These are phyloP conservation scores for Mormyrops attenuatus DNA, from an alignment of 2,797 vertebrate species.

Conservation along the genomic window DNA sequence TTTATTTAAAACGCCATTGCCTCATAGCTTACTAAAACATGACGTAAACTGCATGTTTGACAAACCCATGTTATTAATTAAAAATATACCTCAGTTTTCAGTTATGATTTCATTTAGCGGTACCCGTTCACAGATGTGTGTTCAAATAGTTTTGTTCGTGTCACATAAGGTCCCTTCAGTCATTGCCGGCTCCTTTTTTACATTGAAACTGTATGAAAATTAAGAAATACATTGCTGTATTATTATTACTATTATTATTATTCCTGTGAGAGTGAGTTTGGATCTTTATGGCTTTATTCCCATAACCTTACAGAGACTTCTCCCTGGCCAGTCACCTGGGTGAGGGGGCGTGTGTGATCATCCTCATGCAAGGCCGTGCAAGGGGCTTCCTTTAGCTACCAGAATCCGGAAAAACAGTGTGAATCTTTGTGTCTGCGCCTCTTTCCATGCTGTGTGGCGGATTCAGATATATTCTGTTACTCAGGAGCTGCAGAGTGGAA, in stretches of 20 bases:
- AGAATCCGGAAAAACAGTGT: not conserved
- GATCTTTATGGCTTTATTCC: not conserved
- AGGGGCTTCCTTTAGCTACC: not conserved
- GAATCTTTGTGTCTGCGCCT: not conserved
- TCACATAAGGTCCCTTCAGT: not conserved
- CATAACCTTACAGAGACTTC: not conserved
- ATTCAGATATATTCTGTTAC: not conserved
- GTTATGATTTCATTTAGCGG: not conserved
- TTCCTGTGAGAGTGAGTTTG: not conserved
- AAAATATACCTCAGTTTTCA: not conserved
- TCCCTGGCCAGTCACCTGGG: not conserved
- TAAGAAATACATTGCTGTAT: not conserved
- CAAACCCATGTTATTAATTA: not conserved
- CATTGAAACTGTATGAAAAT: not conserved
- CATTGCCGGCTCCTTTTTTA: not conserved
- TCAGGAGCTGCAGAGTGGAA: not conserved
- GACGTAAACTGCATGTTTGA: not conserved
- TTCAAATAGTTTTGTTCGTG: not conserved
- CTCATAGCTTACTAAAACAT: constrained; percentile 6
- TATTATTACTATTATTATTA: not conserved
- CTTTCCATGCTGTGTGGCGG: not conserved
- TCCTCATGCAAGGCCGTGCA: not conserved
- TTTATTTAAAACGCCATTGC: not conserved
- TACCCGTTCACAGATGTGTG: not conserved
- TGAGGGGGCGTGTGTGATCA: not conserved